Percentiles rank a stretch among this genome's conserved stretches.
Conservation (phyloP, 2,797 vertebrate species). For the Sternarchorhynchus goeldii region DNA sequence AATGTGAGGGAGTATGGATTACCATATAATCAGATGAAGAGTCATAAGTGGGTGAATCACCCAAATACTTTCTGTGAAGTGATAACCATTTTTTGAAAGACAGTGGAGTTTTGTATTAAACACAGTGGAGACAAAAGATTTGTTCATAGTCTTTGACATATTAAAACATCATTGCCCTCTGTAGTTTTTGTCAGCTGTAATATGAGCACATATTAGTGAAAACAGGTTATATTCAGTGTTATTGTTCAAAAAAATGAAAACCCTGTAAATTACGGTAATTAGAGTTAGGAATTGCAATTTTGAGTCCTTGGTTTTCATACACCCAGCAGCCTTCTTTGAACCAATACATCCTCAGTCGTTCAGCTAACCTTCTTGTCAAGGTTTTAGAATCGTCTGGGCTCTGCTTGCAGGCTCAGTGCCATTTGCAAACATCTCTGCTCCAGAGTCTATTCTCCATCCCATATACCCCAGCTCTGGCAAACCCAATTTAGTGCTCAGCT, state of each 20-base stretch:
- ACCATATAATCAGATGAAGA: conserved; percentile 1
- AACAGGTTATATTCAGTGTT: neutral
- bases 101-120: neutral
- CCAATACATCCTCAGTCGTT: neutral
- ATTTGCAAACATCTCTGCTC: conserved; percentile 24
- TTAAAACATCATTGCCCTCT: neutral
- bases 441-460: conserved; percentile 38
- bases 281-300: neutral
- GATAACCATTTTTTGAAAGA: neutral
- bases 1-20: neutral
- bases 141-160: neutral
- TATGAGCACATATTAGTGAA: neutral
- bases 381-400: conserved; percentile 3
- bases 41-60: neutral
- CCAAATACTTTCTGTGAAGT: neutral
- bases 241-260: neutral
- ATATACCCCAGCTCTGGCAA: conserved; percentile 33
- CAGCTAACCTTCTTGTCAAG: neutral
- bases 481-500: conserved; percentile 55
- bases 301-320: neutral
- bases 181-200: neutral
- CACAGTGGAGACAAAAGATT: neutral
- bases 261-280: neutral
- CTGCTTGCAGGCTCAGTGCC: conserved; percentile 16
- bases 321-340: no score